Percentiles rank a stretch among this genome's conserved stretches.
Conservation (phyloP, 2,113 vertebrate genomes). For the Stegastes partitus region DNA sequence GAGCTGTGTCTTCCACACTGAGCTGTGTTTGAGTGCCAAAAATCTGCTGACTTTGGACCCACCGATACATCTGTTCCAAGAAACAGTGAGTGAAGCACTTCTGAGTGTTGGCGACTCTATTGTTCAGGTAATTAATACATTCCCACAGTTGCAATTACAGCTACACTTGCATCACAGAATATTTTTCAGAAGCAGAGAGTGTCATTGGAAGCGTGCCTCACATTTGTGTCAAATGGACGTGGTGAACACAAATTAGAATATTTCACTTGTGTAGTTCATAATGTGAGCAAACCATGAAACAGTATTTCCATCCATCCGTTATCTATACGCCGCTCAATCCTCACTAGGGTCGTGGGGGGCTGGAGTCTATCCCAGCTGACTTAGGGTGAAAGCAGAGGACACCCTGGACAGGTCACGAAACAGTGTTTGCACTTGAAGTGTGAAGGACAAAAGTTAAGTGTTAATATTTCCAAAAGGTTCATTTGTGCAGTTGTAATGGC, state of each 20-base stretch:
- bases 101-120: conserved; percentile 60
- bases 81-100: conserved; percentile 72
- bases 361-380: no score
- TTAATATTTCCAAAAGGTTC: neutral
- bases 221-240: neutral
- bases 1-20: conserved; percentile 75
- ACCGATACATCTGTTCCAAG: conserved; percentile 71
- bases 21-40: conserved; percentile 75
- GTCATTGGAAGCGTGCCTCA: neutral
- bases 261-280: neutral
- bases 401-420: no score
- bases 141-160: neutral
- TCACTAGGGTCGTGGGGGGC: no score
- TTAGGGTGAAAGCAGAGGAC: no score
- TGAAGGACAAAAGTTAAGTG: neutral
- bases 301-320: no score
- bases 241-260: neutral
- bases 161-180: no score
- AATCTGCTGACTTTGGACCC: conserved; percentile 78
- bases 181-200: neutral
- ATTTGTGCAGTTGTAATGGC: neutral
- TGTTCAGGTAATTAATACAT: conserved; percentile 77
- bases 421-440: neutral
- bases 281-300: neutral
- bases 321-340: no score